A percentile compares a stretch with the other conserved stretches of the same genome.
Conservation (phyloP, 1,140 invertebrate genomes). For the Lutraria rhynchaena region DNA sequence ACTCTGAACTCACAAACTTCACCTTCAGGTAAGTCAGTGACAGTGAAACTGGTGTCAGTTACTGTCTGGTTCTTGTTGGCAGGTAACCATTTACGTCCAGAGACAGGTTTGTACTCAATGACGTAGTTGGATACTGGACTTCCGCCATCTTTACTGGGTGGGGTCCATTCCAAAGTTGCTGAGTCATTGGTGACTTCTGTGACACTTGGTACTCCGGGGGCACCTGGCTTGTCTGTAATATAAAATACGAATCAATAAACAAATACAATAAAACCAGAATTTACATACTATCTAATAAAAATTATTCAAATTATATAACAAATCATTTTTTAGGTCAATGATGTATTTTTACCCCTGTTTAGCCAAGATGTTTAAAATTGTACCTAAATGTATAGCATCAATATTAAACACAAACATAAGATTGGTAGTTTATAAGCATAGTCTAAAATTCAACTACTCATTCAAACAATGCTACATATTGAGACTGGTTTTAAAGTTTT, state of each 20-base stretch:
- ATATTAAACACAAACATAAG: too few species aligned
- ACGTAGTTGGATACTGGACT: slow-evolving; percentile 97
- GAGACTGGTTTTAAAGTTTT: background rate
- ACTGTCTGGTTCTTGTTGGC: slow-evolving; percentile 87
- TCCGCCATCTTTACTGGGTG: slow-evolving; percentile 94
- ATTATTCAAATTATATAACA: too few species aligned
- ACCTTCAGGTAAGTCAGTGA: slow-evolving; percentile 91
- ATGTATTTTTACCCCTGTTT: too few species aligned
- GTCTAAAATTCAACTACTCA: too few species aligned
- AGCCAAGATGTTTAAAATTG: too few species aligned
- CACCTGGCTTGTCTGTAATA: slow-evolving; percentile 82
- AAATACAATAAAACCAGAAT: too few species aligned
- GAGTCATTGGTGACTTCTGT: slow-evolving; percentile 95
- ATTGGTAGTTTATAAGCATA: too few species aligned
- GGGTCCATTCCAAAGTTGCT: slow-evolving; percentile 94
- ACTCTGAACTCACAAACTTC: slow-evolving; percentile 98
- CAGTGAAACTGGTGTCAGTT: slow-evolving; percentile 73
- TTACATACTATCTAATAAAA: too few species aligned
- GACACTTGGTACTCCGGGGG: slow-evolving; percentile 87
- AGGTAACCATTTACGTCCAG: slow-evolving; percentile 85
- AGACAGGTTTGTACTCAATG: slow-evolving; percentile 95
- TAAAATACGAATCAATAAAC: too few species aligned
- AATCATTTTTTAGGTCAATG: too few species aligned
- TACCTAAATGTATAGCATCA: too few species aligned
- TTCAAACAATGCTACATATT: too few species aligned